Evolutionary conservation across 2,888 invertebrate genomes (phyloP), one percentile per base, ranked within the genome.

Genomic region (Eupithecia tripunctaria): DNA sequence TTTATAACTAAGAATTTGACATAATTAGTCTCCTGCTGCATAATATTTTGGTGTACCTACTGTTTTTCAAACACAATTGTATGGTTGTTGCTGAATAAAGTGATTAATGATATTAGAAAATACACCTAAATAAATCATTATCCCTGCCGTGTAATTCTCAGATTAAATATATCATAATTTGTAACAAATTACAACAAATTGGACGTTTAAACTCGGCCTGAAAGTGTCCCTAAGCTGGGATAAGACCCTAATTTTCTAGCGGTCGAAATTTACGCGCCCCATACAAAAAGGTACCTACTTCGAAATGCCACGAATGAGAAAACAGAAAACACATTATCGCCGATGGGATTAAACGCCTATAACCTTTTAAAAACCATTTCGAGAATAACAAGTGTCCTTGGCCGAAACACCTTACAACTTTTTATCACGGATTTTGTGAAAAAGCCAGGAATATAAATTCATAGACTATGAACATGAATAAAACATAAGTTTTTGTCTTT

Each of bases 181-280:
- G 70, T 70, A 65, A 36, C 32, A 69, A 75, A 75, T 76, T 76
- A 82, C 80, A 68, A 82, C 78, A 81, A 82, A 78, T 74, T 78
- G 82, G 80, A 77, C 79, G 80, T 82, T 82, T 78, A 81, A 83
- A 82, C 81, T 79, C 80, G 80, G 79, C 85, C 84, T 86, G 84
- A 85, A 87, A 83, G 86, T 84, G 83, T 82, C 80, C 78, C 83
- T 88, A 86, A 89, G 88, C 86, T 81, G 84, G 87, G 88, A 89
- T 89, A 88, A 88, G 84, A 86, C 81, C 77, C 83, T 87, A 87
- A 89, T 89, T 88, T 89, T 86, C 81, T 81, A 82, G 84, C 82
- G 82, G 84, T 80, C 82, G 80, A 84, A 82, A 87, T 86, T 87
- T 86, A 86, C 82, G 84, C 80, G 80, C 74, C 79, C 81, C 81